Evolutionary conservation across 2,797 vertebrate genomes (phyloP).

Genomic region (Ctenosaura bakeri): DNA sequence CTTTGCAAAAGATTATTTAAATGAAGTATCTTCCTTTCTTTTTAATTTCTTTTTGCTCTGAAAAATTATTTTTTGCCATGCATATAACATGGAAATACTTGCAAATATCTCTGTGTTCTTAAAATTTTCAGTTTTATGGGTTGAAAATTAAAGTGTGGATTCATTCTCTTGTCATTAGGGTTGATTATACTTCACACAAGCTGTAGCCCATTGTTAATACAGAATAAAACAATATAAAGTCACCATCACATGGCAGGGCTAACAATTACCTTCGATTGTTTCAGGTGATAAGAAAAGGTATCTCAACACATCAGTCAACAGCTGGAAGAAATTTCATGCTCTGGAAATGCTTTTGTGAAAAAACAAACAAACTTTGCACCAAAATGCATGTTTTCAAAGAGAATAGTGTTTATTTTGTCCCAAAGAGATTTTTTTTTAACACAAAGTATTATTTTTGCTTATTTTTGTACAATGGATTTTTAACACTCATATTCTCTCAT

Average conservation of each 20-base stretch:
- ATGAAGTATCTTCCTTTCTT: neutral
- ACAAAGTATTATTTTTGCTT: too few relatives aligned
- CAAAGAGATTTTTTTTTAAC: too few relatives aligned
- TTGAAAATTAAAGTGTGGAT: constrained; percentile 46
- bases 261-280: neutral
- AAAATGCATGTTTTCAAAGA: too few relatives aligned
- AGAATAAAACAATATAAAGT: constrained; percentile 44
- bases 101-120: constrained; percentile 43
- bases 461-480: neutral
- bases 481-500: too few relatives aligned
- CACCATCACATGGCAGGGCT: neutral
- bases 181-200: neutral
- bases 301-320: too few relatives aligned
- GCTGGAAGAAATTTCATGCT: too few relatives aligned
- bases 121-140: constrained; percentile 42
- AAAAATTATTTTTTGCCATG: constrained; percentile 38
- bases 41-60: neutral
- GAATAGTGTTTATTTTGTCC: too few relatives aligned
- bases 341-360: too few relatives aligned
- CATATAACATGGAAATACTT: constrained; percentile 16
- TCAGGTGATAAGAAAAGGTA: too few relatives aligned
- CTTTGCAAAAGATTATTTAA: constrained; percentile 44
- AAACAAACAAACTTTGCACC: too few relatives aligned
- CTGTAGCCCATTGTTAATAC: constrained; percentile 20
- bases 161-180: neutral